phyloP scores from a whole-genome alignment of 2,888 invertebrate genomes.

The Lamproptera curius region DNA sequence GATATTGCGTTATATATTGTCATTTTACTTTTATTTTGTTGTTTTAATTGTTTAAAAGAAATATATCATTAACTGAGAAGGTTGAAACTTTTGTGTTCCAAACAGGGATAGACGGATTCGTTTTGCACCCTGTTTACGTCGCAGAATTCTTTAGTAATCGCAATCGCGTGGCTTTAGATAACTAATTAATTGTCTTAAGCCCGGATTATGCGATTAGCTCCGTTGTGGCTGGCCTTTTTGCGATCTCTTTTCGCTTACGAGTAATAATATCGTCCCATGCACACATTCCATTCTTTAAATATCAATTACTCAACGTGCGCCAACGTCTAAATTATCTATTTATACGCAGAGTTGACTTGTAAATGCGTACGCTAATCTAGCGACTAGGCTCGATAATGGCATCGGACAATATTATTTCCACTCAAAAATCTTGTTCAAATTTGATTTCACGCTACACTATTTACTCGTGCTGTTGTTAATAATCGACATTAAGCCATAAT shows the following conservation, averaged over 20 bases:
- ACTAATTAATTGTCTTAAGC: neutral
- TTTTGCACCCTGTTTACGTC: no score
- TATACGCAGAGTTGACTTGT: slow-evolving; percentile 35
- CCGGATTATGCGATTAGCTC: neutral
- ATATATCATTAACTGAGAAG: no score
- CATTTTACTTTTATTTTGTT: no score
- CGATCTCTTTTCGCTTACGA: slow-evolving; percentile 1
- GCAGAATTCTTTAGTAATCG: no score
- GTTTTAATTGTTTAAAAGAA: no score
- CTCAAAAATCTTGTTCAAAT: slow-evolving; percentile 7
- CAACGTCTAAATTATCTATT: slow-evolving; percentile 34
- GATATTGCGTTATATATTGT: no score
- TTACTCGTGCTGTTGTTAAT: neutral
- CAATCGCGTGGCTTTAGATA: neutral
- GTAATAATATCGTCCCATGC: slow-evolving; percentile 15
- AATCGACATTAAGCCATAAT: neutral
- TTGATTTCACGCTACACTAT: neutral
- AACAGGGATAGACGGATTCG: no score
- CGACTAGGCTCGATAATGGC: slow-evolving; percentile 26
- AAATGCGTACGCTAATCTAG: slow-evolving; percentile 31
- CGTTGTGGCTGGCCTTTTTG: neutral
- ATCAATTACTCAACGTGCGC: slow-evolving; percentile 36
- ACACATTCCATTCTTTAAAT: slow-evolving; percentile 31
- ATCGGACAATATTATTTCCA: slow-evolving; percentile 13
- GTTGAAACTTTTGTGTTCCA: no score